Evolutionary conservation across 2,888 invertebrate genomes (phyloP), one percentile per base, ranked within the genome.

Genomic region (Phortica okadai): DNA sequence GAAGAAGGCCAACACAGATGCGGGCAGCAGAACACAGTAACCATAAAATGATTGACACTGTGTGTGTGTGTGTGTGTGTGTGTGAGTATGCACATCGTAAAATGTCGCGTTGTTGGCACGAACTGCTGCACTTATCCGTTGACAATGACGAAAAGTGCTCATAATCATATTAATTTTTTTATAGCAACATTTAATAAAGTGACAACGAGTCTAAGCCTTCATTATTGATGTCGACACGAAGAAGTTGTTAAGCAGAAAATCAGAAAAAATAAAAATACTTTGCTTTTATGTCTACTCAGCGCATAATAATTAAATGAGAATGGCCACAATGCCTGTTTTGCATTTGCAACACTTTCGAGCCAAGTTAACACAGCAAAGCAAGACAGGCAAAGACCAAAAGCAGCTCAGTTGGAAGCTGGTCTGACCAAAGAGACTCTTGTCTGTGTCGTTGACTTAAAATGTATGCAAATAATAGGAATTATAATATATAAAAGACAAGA

Each of bases 91-190:
- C 33, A 66, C 66, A 66, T 66, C 66, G 66, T 66, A 66, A 66
- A 66, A 33, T 64, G 62, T 25, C 1, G 56, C 16, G 25, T 25
- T 6, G 8, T 62, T 16, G 70, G 16, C 41, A 14, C 42, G 6
- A 66, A 67, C 67, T 67, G 67, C 67, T 67, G 67, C 67, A 67
- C 41, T 67, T 67, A 67, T 44, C 44, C 25, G 66, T 21, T 62
- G 62, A 25, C 62, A 25, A 66, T 41, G 16, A 44, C 58, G 74
- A 44, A 59, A 75, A 75, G 11, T 11, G 69, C 74, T 75, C 58
- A 75, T 75, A 75, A 75, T 75, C 74, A 75, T 45, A 58, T 69
- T 69, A 75, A 67, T 69, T 75, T 62, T 33, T 50, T 69, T 75
- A 75, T 58, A 25, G 58, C 74, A 72, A 72, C 54, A 72, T 72